Evolutionary conservation across 2,113 vertebrate species (phyloP).

Genomic region (Telmatochromis brichardi): DNA sequence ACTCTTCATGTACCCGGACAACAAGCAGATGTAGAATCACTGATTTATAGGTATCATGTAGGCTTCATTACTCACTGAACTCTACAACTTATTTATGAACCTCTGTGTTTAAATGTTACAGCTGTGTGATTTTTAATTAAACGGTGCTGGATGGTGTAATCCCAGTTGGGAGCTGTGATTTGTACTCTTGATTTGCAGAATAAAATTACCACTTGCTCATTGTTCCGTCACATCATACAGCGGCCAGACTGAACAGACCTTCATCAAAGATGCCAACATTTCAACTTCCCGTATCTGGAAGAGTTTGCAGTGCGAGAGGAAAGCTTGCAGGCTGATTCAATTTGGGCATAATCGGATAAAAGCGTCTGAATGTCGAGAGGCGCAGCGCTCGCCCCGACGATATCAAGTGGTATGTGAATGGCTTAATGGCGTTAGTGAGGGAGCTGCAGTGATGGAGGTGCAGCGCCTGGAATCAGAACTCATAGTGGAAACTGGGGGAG

Average conservation of each 20-base stretch:
- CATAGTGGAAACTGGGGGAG: neutral
- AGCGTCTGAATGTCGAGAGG: constrained; percentile 8
- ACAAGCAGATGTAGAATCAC: neutral
- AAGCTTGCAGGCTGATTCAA: constrained; percentile 24
- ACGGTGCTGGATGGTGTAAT: neutral
- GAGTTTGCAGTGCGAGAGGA: neutral
- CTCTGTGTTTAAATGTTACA: neutral
- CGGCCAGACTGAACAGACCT: neutral
- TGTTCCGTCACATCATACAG: neutral
- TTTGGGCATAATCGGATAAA: constrained; percentile 42
- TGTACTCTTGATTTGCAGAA: neutral
- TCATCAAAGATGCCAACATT: neutral
- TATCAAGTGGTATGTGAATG: constrained; percentile 33
- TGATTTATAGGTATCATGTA: neutral
- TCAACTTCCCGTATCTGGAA: neutral
- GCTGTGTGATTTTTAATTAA: neutral
- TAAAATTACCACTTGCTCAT: neutral
- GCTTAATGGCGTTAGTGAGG: constrained; percentile 12
- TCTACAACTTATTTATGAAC: neutral
- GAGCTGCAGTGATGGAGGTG: neutral
- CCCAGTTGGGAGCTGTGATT: neutral
- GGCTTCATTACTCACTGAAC: neutral
- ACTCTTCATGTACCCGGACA: neutral
- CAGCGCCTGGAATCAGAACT: constrained; percentile 2
- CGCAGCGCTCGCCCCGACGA: neutral